These are phyloP conservation scores for Oceanites oceanicus DNA, from an alignment of 2,113 vertebrate species.

Conservation along the genomic window DNA sequence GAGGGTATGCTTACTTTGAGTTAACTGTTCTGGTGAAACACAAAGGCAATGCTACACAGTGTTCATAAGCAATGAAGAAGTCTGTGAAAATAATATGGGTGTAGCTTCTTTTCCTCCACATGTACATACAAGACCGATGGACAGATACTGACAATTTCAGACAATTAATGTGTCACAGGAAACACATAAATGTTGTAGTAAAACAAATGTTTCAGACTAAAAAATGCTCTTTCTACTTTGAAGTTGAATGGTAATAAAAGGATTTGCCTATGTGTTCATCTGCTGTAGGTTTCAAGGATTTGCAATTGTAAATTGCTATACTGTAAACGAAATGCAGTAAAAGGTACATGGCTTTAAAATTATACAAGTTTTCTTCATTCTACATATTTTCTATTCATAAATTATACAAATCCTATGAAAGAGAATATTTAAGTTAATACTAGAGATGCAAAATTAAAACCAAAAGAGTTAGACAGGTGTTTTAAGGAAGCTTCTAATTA, in stretches of 20 bases:
- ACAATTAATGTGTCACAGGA: not conserved
- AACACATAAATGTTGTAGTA: not conserved
- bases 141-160: not conserved
- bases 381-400: not conserved
- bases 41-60: not conserved
- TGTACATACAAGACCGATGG: fast-evolving
- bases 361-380: not conserved
- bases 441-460: not conserved
- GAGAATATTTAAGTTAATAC: not conserved
- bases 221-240: not conserved
- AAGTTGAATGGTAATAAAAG: not conserved
- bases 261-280: not conserved
- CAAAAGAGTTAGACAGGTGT: not conserved
- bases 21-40: not conserved
- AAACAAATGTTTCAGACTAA: not conserved
- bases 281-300: not conserved
- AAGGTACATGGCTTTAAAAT: not conserved
- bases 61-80: not conserved
- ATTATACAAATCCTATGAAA: not conserved
- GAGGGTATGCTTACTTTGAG: fast-evolving
- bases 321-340: not conserved
- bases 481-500: not conserved
- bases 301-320: not conserved
- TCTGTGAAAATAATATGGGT: not conserved
- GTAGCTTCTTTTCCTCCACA: not conserved